Evolutionary conservation across 2,113 vertebrate species (phyloP), one percentile per base, ranked within the genome.

Genomic region (Tretioscincus oriximinensis): DNA sequence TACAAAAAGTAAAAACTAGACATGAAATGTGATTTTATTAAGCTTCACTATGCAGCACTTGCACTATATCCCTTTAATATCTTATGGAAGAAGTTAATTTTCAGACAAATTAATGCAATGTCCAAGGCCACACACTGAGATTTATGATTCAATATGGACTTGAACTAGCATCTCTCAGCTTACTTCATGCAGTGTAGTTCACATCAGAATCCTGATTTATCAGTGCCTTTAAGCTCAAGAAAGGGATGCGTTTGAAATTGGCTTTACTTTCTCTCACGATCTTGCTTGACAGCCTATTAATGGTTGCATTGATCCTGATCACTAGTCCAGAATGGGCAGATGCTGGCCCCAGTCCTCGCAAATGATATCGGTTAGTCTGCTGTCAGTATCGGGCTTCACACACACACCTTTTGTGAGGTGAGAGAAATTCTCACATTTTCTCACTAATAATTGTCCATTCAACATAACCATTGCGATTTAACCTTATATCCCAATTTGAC

Each of bases 271-370:
- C 24, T 18, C 26, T 65, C 51, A 60, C 9, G 49, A 21, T 41
- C 91, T 84, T 81, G 29, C 90, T 84, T 81, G 45, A 45, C 86
- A 69, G 47, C 35, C 80, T 76, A 26, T 49, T 85, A 79, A 54
- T 5, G 12, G 73, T 58, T 68, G 20, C 31, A 41, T 41, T 41
- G 35, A 41, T 41, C 35, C 35, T 41, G 35, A 41, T 41, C 35
- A 41, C 35, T 41, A 41, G 35, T 41, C 35, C 35, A 41, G 35
- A 41, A 41, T 41, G 35, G 35, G 35, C 35, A 41, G 35, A 5
- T 41, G 35, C 35, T 41, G 35, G 35, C 35, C 35, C 35, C 35
- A 41, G 5, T 41, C 35, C 35, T 41, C 35, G 3, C 35, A 41
- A 41, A 41, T 41, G 35, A 2, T 41, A 41, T 5, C 5, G 35